phyloP scores from a whole-genome alignment of 2,797 vertebrate genomes.

The Pantherophis alleghaniensis region DNA sequence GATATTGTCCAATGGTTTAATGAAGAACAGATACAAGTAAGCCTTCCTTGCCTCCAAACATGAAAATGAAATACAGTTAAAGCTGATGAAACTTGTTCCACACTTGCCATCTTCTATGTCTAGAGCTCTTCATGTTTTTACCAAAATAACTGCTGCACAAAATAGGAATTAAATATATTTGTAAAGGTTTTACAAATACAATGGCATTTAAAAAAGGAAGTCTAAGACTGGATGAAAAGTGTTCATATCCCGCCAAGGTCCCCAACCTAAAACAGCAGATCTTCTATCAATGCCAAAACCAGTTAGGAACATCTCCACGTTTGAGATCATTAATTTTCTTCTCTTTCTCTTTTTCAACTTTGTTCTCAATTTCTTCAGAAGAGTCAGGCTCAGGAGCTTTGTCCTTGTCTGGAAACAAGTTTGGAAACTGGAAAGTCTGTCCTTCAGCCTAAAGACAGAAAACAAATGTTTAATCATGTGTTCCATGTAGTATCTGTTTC shows the following conservation, averaged over 20 bases:
- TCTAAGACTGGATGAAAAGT: slow-evolving; percentile 39
- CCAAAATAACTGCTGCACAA: slow-evolving; percentile 23
- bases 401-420: slow-evolving; percentile 86
- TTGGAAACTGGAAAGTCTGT: slow-evolving; percentile 91
- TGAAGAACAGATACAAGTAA: neutral
- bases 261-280: slow-evolving; percentile 46
- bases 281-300: slow-evolving; percentile 86
- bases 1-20: neutral
- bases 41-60: slow-evolving; percentile 11
- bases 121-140: slow-evolving; percentile 55
- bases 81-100: slow-evolving; percentile 6
- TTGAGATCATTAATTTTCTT: slow-evolving; percentile 80
- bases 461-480: slow-evolving; percentile 53
- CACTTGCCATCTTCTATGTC: slow-evolving; percentile 44
- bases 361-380: slow-evolving; percentile 74
- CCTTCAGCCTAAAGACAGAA: slow-evolving; percentile 77
- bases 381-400: slow-evolving; percentile 65
- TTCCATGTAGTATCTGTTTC: slow-evolving; percentile 35
- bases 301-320: slow-evolving; percentile 85
- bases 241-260: slow-evolving; percentile 37
- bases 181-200: slow-evolving; percentile 18
- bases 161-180: neutral
- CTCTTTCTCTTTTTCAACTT: slow-evolving; percentile 81
- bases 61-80: slow-evolving; percentile 28
- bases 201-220: neutral